Base-by-base conservation (phyloP, 2,888 invertebrate species). In the Volucella zonaria region DNA sequence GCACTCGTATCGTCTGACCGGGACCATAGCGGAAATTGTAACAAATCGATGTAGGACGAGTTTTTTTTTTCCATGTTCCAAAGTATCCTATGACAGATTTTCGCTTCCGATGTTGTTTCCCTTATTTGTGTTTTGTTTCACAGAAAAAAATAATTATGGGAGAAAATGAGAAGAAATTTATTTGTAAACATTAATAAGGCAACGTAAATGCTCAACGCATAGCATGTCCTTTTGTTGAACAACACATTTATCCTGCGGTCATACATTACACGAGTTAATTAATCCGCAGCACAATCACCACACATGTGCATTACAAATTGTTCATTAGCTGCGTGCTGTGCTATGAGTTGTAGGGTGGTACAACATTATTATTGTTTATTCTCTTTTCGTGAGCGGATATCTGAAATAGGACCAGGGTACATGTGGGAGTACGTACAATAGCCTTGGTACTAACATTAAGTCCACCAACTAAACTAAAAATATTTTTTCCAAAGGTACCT, bases 11-110 rank as follows among this genome's bases (percentile, higher is more conserved):
- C 31, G 6, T 6, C 31, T 61, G 59, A 71, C 71, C 51, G 11
- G 18, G 43, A 56, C 56, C 47, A 45, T 56, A 71, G 15, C 51
- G 71, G 49, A 71, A 51, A 51, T 71, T 71, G 51, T 61, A 51
- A 51, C 51, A 61, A 71, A 59, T 71, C 61, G 51, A 51, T 23
- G 42, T 38, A n/a, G 56, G 40, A 43, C 43, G 14, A 12, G 18
- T 18, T 3, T 18, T 14, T 18, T 3, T 18, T 14, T 42, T 12
- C 31, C 56, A 23, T 11, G 12, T 42, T 54, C 12, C 18, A 40
- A 9, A 40, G 9, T 38, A 18, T 40, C 1, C n/a, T 58, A 47
- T 40, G 40, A 47, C 59, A 49, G 18, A 49, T 15, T 40, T 15
- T 42, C 3, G 45, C 18, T 47, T 47, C 40, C 61, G n/a, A 47